Conservation (phyloP, 1,140 invertebrate genomes). For the Colletes gigas region DNA sequence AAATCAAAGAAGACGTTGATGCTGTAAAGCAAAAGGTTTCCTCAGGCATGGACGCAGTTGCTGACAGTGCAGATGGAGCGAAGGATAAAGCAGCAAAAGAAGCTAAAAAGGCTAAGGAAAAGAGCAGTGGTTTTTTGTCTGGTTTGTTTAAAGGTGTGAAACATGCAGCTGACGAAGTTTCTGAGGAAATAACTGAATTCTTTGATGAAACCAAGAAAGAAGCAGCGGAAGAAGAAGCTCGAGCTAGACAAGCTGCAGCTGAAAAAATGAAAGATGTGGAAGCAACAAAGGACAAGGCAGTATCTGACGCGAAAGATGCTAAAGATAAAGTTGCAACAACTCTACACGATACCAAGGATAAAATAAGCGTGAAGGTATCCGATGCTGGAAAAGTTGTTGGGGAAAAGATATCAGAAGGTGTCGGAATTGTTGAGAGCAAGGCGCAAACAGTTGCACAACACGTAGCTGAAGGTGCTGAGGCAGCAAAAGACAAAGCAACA, state of each 20-base stretch:
- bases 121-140: constrained; percentile 55
- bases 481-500: constrained; percentile 31
- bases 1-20: constrained; percentile 3
- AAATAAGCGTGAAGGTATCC: background rate
- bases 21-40: background rate
- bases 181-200: constrained; percentile 72
- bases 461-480: constrained; percentile 31
- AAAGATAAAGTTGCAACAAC: background rate
- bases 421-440: constrained; percentile 36
- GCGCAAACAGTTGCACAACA: constrained; percentile 29
- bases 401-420: constrained; percentile 43
- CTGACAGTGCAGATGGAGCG: background rate
- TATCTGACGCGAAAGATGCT: background rate
- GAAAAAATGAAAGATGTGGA: background rate
- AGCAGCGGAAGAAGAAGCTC: constrained; percentile 60
- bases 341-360: background rate
- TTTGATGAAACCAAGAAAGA: constrained; percentile 67
- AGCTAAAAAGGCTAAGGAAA: constrained; percentile 59
- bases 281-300: constrained; percentile 4
- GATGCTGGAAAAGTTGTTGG: constrained; percentile 15
- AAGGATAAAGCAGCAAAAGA: background rate
- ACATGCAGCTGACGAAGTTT: constrained; percentile 70
- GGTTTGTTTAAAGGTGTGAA: constrained; percentile 66
- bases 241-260: constrained; percentile 5
- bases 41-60: constrained; percentile 10